Percentiles rank a stretch among this genome's conserved stretches.
Conservation (phyloP, 2,113 vertebrate species). For the Misgurnus anguillicaudatus region DNA sequence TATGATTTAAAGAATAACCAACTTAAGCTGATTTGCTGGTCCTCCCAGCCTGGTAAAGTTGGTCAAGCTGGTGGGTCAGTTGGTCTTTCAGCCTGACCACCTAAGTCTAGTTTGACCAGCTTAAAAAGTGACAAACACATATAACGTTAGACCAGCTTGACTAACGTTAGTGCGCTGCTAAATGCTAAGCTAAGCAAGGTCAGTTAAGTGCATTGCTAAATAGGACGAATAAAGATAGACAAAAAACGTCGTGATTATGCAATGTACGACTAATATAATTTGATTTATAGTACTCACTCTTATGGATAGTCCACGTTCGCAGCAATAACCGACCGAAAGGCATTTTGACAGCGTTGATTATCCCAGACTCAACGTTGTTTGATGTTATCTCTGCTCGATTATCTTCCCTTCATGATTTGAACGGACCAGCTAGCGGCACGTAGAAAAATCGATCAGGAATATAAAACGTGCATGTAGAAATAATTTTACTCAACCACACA, state of each 20-base stretch:
- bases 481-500: too few relatives aligned
- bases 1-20: too few relatives aligned
- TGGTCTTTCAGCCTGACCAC: too few relatives aligned
- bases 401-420: neutral
- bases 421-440: neutral
- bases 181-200: constrained; percentile 63
- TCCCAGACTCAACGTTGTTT: neutral
- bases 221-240: neutral
- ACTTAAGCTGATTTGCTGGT: too few relatives aligned
- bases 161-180: too few relatives aligned
- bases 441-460: constrained; percentile 27
- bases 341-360: constrained; percentile 59
- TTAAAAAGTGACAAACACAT: too few relatives aligned
- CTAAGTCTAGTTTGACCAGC: too few relatives aligned
- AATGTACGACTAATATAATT: too few relatives aligned
- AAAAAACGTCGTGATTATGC: neutral
- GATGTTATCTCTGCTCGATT: constrained; percentile 42
- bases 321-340: constrained; percentile 57
- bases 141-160: too few relatives aligned
- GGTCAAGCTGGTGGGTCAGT: too few relatives aligned
- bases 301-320: constrained; percentile 49
- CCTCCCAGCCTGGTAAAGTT: too few relatives aligned
- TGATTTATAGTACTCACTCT: constrained; percentile 52
- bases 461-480: neutral
- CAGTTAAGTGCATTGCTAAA: constrained; percentile 43